Evolutionary conservation across 2,113 vertebrate genomes (phyloP).

Genomic region (Philantomba maxwellii): DNA sequence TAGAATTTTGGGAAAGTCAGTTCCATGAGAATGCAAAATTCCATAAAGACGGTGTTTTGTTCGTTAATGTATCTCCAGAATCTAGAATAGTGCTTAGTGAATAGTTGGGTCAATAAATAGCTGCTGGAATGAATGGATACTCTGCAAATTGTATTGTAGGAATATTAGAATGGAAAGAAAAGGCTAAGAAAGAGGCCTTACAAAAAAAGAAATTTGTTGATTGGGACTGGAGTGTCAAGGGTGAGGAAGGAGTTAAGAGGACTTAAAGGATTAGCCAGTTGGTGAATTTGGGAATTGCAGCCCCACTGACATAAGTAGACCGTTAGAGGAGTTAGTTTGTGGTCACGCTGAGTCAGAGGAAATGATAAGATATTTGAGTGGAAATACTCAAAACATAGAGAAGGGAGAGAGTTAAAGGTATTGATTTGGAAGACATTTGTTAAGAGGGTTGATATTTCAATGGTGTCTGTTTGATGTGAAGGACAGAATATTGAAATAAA

Average conservation of each 20-base stretch:
- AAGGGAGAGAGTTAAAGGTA: background rate
- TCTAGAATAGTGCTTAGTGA: background rate
- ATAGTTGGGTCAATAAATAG: background rate
- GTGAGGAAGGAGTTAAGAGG: background rate
- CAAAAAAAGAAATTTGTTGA: background rate
- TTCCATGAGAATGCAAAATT: background rate
- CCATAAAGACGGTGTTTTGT: background rate
- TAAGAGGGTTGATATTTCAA: background rate
- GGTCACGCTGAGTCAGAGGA: background rate
- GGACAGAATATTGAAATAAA: background rate
- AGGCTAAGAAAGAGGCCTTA: background rate
- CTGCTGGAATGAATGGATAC: background rate
- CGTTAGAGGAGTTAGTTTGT: background rate
- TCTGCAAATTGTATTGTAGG: background rate
- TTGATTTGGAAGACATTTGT: background rate
- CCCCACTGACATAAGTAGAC: background rate
- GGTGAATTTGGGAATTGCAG: background rate
- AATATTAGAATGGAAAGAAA: background rate
- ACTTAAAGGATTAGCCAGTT: background rate
- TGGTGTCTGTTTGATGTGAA: background rate
- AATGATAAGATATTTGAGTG: background rate
- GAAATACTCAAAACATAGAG: background rate
- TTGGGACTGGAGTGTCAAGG: background rate
- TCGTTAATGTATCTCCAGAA: background rate
- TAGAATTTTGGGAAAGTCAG: background rate